Conservation (phyloP, 1,140 invertebrate genomes). For the Drosophila carrolli region DNA sequence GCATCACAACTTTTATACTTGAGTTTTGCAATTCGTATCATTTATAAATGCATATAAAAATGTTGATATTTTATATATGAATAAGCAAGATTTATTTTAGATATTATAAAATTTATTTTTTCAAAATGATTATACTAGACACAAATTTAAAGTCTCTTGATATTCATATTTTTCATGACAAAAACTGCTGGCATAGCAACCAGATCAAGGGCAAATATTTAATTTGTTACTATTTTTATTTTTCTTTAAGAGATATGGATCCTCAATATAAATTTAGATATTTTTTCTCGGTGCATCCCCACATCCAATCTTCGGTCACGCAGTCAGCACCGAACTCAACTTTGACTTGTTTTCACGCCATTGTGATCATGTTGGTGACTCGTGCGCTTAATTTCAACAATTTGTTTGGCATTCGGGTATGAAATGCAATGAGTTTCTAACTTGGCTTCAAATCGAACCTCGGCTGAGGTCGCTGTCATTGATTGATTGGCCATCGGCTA, state of each 20-base stretch:
- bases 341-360: conserved; percentile 76
- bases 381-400: conserved; percentile 81
- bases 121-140: too few relatives aligned
- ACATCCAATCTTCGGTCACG: conserved; percentile 59
- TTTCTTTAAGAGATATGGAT: too few relatives aligned
- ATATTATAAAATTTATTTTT: too few relatives aligned
- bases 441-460: conserved; percentile 17
- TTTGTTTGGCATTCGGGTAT: conserved; percentile 57
- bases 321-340: conserved; percentile 52
- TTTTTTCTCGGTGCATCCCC: conserved; percentile 19
- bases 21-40: too few relatives aligned
- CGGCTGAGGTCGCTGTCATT: conserved; percentile 56
- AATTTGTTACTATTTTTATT: too few relatives aligned
- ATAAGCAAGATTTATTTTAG: too few relatives aligned
- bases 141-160: too few relatives aligned
- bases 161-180: too few relatives aligned
- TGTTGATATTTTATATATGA: too few relatives aligned
- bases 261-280: neutral
- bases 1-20: neutral
- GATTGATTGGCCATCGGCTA: conserved; percentile 69
- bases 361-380: conserved; percentile 73
- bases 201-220: too few relatives aligned
- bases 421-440: conserved; percentile 77
- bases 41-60: too few relatives aligned
- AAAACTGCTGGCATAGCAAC: too few relatives aligned